A percentile compares a stretch with the other conserved stretches of the same genome.
These are phyloP conservation scores for Altica lythri DNA, from an alignment of 2,888 invertebrate genomes.

Conservation along the genomic window DNA sequence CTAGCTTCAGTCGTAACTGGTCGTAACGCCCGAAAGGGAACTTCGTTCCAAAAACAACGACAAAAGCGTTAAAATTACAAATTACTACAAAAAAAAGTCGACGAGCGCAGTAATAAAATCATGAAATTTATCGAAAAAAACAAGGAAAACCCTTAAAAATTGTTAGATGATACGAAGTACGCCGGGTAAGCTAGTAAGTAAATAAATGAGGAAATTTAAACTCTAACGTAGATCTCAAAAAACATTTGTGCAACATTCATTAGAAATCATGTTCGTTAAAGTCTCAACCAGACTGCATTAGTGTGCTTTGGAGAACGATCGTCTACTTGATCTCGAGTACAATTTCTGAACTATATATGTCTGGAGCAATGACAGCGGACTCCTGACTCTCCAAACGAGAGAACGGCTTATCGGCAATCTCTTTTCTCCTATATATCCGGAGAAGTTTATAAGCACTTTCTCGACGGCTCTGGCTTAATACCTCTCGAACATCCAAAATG, in stretches of 20 bases:
- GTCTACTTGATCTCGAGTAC: slow-evolving; percentile 28
- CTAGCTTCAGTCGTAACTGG: too few species aligned
- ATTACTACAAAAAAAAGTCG: too few species aligned
- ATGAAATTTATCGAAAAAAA: too few species aligned
- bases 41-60: too few species aligned
- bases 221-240: background rate
- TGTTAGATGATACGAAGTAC: too few species aligned
- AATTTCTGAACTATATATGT: slow-evolving; percentile 30
- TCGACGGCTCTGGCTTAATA: slow-evolving; percentile 28
- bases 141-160: too few species aligned
- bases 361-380: slow-evolving; percentile 26
- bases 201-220: slow-evolving; percentile 1
- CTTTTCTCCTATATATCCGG: slow-evolving; percentile 24
- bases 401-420: slow-evolving; percentile 27
- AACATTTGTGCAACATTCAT: slow-evolving; percentile 17
- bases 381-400: slow-evolving; percentile 13
- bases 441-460: slow-evolving; percentile 34
- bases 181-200: too few species aligned
- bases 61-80: too few species aligned
- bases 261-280: slow-evolving; percentile 18
- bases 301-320: slow-evolving; percentile 22
- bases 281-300: slow-evolving; percentile 23
- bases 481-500: slow-evolving; percentile 31
- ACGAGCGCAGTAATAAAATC: too few species aligned
- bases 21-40: too few species aligned